Evolutionary conservation across 2,888 invertebrate genomes (phyloP), one percentile per base, ranked within the genome.

Genomic region (Lamellibrachia columna): DNA sequence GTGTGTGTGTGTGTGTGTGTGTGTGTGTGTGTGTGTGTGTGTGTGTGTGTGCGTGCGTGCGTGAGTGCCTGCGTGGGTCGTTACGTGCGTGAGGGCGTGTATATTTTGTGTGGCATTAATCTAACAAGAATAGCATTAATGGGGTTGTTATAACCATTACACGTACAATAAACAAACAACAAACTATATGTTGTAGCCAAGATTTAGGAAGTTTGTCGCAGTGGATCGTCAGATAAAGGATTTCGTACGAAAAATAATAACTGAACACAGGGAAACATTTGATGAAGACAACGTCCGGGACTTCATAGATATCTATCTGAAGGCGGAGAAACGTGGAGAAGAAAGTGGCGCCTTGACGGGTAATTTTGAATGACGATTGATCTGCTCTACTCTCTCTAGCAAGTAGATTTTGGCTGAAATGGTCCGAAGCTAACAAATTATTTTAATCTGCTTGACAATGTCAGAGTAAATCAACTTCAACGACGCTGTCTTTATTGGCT

Each of bases 201-300:
- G 22, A 6, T 75, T 75, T 75, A 75, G 75, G 75, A 75, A 75
- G 22, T 75, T 22, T 75, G 75, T 75, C 75, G 75, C 11, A 75
- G 15, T 75, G 75, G 75, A 75, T 15, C 75, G 75, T 22, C 22
- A 75, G 22, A 75, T 6, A 75, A 75, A 75, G 75, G 75, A 75
- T 75, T 75, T 75, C 75, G 75, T 75, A 22, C 75, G 75, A 75
- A 75, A 15, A 22, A n/a, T 53, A 53, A 91, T 91, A 53, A 28
- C 52, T 2, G 91, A 52, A 28, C 91, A 91, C n/a, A 53, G 91
- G 9, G 22, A 91, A 11, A 91, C 91, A 11, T 91, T 91, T 91
- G 91, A 91, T n/a, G n/a, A 91, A 91, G 55, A 91, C 53, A 91
- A 91, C 55, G 22, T 91, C 53, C 52, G 91, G 55, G 91, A 91